Base-by-base conservation (phyloP, 2,888 invertebrate genomes). In the Ophion slaviceki region DNA sequence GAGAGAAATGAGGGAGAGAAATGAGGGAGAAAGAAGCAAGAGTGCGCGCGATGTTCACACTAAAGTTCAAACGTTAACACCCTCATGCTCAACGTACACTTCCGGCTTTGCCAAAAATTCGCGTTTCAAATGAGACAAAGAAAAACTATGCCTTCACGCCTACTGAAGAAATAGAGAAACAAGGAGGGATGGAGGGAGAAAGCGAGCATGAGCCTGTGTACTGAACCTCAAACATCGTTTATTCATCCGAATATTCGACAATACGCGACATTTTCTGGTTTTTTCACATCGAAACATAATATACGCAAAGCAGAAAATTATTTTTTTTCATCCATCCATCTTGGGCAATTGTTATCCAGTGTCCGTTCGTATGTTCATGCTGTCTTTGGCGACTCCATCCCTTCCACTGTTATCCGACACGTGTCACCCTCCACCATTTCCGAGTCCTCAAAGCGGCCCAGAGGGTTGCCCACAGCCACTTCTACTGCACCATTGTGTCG, bases 11-110 rank as follows among this genome's bases (percentile, higher is more conserved):
- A 14, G 14, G 14, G 14, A 14, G 53, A 53, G 74, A 88, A 88
- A 89, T 14, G 53, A 14, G 14, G 14, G 14, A 14, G 53, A 53
- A 53, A 53, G 53, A 53, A 14, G 53, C 53, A 17, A 14, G 17
- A 53, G 4, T 17, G 53, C 17, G 68, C 40, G 67, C 77, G 83
- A 86, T 86, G 62, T 72, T 86, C 84, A 57, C 74, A 53, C 77
- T 83, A 72, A 87, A 89, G 88, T 87, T 91, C 89, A 88, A 90
- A 84, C 89, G 87, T 81, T 87, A 90, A 88, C 89, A 87, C 88
- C 88, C 90, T 88, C 87, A 83, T 88, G 80, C 87, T 88, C 82
- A 86, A 83, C 84, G 84, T 70, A 76, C 86, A 84, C 82, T 86
- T 87, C 87, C 86, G 80, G 84, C 61, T 80, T 82, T 53, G 74